These are phyloP conservation scores for Lumbricus terrestris DNA, from an alignment of 2,888 invertebrate genomes.

Conservation along the genomic window DNA sequence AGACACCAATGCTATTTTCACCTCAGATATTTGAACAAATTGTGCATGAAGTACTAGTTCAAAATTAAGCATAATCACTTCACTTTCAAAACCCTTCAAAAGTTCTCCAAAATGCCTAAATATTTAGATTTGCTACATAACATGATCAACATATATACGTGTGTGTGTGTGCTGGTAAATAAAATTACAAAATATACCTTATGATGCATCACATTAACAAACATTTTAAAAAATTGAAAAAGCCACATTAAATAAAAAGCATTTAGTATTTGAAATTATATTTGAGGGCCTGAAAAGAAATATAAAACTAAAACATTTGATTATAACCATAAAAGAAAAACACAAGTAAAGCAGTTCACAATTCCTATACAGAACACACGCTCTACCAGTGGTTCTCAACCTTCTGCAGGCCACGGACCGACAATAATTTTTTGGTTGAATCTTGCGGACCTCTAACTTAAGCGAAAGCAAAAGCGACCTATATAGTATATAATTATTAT, in stretches of 20 bases:
- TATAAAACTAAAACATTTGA: neutral
- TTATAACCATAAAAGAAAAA: neutral
- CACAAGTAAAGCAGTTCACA: neutral
- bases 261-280: neutral
- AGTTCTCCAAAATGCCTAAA: neutral
- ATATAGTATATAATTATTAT: too few species aligned
- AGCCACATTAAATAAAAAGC: neutral
- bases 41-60: neutral
- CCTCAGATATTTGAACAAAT: neutral
- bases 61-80: neutral
- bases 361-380: too few species aligned
- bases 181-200: neutral
- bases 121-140: too few species aligned
- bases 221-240: neutral
- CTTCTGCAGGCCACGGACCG: too few species aligned
- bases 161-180: too few species aligned
- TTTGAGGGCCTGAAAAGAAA: neutral
- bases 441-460: too few species aligned
- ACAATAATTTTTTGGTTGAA: too few species aligned
- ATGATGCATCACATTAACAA: neutral
- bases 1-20: neutral
- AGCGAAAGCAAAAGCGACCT: too few species aligned
- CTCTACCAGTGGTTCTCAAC: too few species aligned
- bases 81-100: neutral
- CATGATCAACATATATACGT: too few species aligned